Percentiles rank a stretch among this genome's conserved stretches.
Evolutionary conservation across 2,113 vertebrate genomes (phyloP).

Genomic region (Acrocephalus arundinaceus): DNA sequence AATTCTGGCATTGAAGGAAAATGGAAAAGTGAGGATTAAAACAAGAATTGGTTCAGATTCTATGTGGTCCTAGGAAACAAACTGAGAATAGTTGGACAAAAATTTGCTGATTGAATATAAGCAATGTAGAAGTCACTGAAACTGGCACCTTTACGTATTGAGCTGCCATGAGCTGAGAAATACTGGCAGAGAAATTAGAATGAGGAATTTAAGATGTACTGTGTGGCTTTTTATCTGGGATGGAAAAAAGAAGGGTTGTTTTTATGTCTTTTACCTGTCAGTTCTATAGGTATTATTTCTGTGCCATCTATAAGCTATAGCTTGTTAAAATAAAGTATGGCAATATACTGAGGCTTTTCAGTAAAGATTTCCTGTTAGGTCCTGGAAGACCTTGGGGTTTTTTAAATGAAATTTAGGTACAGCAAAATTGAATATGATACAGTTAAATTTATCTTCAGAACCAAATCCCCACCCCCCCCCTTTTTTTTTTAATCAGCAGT

Average conservation of each 20-base stretch:
- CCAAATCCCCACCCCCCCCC: neutral
- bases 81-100: neutral
- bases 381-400: rapidly evolving
- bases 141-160: neutral
- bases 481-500: rapidly evolving
- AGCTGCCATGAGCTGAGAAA: neutral
- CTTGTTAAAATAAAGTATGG: neutral
- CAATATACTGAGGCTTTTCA: neutral
- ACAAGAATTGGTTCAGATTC: neutral
- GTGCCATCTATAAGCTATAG: neutral
- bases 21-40: neutral
- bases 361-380: neutral
- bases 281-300: neutral
- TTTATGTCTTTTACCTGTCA: neutral
- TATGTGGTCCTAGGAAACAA: neutral
- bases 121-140: neutral
- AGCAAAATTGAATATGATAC: neutral
- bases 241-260: neutral
- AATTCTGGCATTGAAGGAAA: neutral
- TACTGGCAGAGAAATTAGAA: neutral
- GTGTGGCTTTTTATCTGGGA: neutral
- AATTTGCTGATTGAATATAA: neutral
- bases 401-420: rapidly evolving
- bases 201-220: neutral
- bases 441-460: neutral